Base-by-base conservation (phyloP, 2,113 vertebrate species). In the Zingel zingel region DNA sequence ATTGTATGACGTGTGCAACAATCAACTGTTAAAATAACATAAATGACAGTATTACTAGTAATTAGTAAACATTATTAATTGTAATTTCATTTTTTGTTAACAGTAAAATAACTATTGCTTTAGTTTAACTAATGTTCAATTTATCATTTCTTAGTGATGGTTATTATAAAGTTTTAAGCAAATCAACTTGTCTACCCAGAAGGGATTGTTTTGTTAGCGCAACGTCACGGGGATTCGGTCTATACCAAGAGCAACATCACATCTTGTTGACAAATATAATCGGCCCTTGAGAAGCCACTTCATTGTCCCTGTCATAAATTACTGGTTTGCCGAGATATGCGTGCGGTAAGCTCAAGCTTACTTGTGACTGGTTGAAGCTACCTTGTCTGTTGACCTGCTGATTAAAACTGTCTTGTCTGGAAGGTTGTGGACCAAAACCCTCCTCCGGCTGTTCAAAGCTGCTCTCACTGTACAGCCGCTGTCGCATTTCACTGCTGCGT, bases 251-350 rank as follows among this genome's bases (percentile, higher is more conserved):
- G 14, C 19, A 54, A 47, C 47, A 81, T 90, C 93, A 99, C 86
- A 98, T 97, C 65, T 98, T 96, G 94, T 98, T 97, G 88, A 97
- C 78, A 71, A 97, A 96, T 88, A 97, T 97, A 71, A 96, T 96
- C 0, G 97, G 97, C 74, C 95, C 96, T 3, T 95, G 94, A 90
- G 96, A 94, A 67, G 90, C 78, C 12, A 61, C 77, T 57, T 94
- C 95, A 83, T 91, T 96, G 81, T 95, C 95, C 89, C 94, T 96
- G 71, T 95, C 94, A 82, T 94, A 94, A 78, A 86, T 83, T 0
- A 93, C 91, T 0, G 94, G 89, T 33, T 95, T 94, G 63, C 94
- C 95, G 15, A 96, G 86, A 81, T 92, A 93, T 90, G 97, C 94
- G 89, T 96, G 89, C 76, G 94, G 93, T 67, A 95, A 79, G 69